Conservation (phyloP, 2,888 invertebrate genomes). For the Caenorhabditis macrosperma region DNA sequence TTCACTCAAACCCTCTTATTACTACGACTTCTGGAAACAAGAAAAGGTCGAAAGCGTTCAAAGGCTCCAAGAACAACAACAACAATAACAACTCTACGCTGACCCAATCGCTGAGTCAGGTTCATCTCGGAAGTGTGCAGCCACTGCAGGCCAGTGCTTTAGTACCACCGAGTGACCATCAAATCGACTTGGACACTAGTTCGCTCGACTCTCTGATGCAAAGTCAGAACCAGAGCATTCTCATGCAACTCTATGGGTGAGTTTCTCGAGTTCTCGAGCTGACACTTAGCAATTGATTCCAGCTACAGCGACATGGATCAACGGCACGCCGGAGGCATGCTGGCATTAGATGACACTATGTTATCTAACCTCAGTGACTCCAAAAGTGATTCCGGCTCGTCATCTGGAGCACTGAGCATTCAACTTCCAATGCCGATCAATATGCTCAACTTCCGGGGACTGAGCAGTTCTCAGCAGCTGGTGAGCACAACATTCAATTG, state of each 20-base stretch:
- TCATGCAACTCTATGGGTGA: constrained; percentile 69
- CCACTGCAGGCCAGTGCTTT: constrained; percentile 67
- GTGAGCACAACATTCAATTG: constrained; percentile 43
- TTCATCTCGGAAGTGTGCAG: constrained; percentile 56
- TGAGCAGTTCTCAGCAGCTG: constrained; percentile 57
- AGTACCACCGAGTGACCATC: constrained; percentile 69
- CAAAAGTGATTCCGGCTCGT: constrained; percentile 42
- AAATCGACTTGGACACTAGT: constrained; percentile 69
- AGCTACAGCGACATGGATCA: constrained; percentile 59
- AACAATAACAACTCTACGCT: constrained; percentile 17
- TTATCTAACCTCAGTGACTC: constrained; percentile 53
- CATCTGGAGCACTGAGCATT: constrained; percentile 49
- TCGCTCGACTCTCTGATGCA: constrained; percentile 70
- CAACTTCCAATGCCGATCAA: constrained; percentile 66
- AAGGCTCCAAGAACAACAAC: constrained; percentile 22
- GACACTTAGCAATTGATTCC: background rate
- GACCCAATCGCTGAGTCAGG: constrained; percentile 9
- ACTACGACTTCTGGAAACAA: constrained; percentile 67
- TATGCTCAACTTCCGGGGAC: constrained; percentile 63
- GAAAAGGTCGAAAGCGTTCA: constrained; percentile 47
- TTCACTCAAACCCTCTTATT: constrained; percentile 64
- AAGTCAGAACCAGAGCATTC: constrained; percentile 64
- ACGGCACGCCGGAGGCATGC: constrained; percentile 59
- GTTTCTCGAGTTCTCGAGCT: background rate
- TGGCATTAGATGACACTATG: constrained; percentile 54